Evolutionary conservation across 2,888 invertebrate genomes (phyloP).

Genomic region (Limnephilus rhombicus): DNA sequence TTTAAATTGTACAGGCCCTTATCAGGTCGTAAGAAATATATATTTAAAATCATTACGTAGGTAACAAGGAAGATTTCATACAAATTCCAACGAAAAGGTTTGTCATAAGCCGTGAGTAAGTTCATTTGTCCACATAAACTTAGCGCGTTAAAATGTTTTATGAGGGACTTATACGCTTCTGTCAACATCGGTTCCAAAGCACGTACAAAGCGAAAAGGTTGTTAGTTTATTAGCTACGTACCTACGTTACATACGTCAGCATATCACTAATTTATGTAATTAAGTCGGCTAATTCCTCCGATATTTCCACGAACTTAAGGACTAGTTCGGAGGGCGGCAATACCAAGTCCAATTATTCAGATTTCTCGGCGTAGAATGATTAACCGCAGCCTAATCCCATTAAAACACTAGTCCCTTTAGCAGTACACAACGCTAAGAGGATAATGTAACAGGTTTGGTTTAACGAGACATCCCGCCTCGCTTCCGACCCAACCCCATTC

Average conservation of each 20-base stretch:
- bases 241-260: not conserved
- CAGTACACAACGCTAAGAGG: slow-evolving; percentile 54
- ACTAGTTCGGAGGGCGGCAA: not conserved
- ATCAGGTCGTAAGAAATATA: not conserved
- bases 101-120: not conserved
- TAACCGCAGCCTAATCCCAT: slow-evolving; percentile 55
- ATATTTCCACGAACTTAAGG: not conserved
- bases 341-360: slow-evolving; percentile 34
- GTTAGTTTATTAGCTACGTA: not conserved
- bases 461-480: not conserved
- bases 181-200: not conserved
- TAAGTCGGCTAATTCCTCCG: not conserved
- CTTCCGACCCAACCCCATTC: not conserved
- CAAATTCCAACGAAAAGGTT: not conserved
- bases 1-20: no score
- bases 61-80: not conserved
- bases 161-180: not conserved
- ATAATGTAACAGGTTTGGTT: slow-evolving; percentile 47
- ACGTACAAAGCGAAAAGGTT: not conserved
- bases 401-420: slow-evolving; percentile 52
- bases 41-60: not conserved
- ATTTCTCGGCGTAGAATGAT: slow-evolving; percentile 44
- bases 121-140: not conserved
- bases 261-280: not conserved
- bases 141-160: not conserved